Percentiles rank a stretch among this genome's conserved stretches.
These are phyloP conservation scores for Liparis tanakae DNA, from an alignment of 2,797 vertebrate species.

Conservation along the genomic window DNA sequence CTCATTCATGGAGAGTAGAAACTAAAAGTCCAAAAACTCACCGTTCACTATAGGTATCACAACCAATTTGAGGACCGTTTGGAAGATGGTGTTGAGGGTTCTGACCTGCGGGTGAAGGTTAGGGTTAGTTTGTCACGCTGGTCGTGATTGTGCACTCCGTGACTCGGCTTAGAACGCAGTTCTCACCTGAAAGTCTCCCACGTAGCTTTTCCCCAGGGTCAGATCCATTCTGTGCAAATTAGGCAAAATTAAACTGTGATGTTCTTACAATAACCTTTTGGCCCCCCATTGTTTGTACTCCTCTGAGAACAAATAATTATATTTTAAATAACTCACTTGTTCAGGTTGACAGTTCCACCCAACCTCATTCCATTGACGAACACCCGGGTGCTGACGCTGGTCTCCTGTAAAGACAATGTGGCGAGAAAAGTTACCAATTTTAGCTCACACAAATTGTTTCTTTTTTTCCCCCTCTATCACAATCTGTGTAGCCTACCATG, in stretches of 20 bases:
- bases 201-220: constrained; percentile 74
- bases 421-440: not conserved
- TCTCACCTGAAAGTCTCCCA: constrained; percentile 81
- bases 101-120: constrained; percentile 65
- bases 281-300: constrained; percentile 3
- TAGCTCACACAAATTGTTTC: not conserved
- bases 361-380: constrained; percentile 67
- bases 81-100: constrained; percentile 67
- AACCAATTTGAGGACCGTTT: constrained; percentile 67
- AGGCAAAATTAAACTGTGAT: constrained; percentile 40
- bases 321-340: constrained; percentile 70
- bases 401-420: constrained; percentile 59
- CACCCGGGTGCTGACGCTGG: constrained; percentile 72
- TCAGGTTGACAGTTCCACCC: constrained; percentile 72
- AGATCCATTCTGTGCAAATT: constrained; percentile 73
- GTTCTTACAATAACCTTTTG: constrained; percentile 23
- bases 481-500: constrained; percentile 69
- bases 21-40: constrained; percentile 52
- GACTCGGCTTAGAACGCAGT: not conserved
- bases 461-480: not conserved
- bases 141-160: not conserved
- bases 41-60: constrained; percentile 80
- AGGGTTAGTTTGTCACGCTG: not conserved
- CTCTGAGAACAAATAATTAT: not conserved
- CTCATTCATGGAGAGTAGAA: not conserved